phyloP scores from a whole-genome alignment of 2,888 invertebrate genomes.

The Aphrophora alni region DNA sequence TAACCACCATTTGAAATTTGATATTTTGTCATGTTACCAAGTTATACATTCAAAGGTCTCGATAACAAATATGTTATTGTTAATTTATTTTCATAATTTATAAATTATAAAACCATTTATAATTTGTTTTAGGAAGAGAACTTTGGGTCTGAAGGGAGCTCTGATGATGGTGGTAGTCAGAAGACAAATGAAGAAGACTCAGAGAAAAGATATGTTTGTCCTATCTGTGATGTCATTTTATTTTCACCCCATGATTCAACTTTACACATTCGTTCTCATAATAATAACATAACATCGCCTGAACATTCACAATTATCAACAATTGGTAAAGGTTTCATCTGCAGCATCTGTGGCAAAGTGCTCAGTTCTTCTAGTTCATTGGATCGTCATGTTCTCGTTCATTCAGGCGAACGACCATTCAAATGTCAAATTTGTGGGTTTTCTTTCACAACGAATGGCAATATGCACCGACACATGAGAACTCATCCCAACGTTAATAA shows the following conservation, averaged over 20 bases:
- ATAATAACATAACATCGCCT: conserved; percentile 59
- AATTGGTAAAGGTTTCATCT: conserved; percentile 62
- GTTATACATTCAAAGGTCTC: too few relatives aligned
- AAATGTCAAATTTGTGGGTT: conserved; percentile 79
- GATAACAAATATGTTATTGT: too few relatives aligned
- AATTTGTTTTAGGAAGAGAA: not conserved
- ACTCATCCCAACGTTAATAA: conserved; percentile 62
- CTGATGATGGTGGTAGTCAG: not conserved
- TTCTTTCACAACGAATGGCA: conserved; percentile 85
- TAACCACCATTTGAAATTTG: too few relatives aligned
- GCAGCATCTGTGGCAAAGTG: conserved; percentile 72
- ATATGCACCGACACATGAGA: conserved; percentile 83
- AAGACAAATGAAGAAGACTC: not conserved
- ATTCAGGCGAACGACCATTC: conserved; percentile 82
- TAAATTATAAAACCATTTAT: not conserved
- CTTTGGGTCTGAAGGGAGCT: not conserved
- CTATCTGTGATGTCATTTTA: conserved; percentile 42
- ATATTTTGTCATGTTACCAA: too few relatives aligned
- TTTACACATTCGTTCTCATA: conserved; percentile 71
- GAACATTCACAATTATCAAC: conserved; percentile 27
- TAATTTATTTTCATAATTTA: too few relatives aligned
- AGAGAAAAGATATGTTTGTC: conserved; percentile 32
- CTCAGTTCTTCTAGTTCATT: conserved; percentile 79
- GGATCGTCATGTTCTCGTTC: conserved; percentile 74
- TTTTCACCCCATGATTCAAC: conserved; percentile 69